Percentiles rank a stretch among this genome's conserved stretches.
phyloP scores from a whole-genome alignment of 2,888 invertebrate genomes.

The Deilephila porcellus region DNA sequence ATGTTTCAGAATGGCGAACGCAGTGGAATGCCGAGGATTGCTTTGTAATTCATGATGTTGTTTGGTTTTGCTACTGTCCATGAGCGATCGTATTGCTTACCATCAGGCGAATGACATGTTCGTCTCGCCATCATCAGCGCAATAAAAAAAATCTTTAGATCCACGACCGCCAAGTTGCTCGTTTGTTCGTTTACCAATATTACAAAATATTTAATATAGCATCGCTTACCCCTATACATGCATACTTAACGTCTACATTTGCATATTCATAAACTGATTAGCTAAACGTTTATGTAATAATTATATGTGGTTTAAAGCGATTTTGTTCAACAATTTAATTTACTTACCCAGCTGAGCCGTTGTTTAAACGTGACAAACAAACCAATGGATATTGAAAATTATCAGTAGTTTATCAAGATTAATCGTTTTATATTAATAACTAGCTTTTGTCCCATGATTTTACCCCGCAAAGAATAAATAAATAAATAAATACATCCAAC shows the following conservation, averaged over 20 bases:
- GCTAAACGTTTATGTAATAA: slow-evolving; percentile 18
- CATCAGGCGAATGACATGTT: background rate
- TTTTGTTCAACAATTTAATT: slow-evolving; percentile 26
- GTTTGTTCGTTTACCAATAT: background rate
- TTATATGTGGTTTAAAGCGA: slow-evolving; percentile 23
- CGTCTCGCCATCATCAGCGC: background rate
- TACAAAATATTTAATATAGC: background rate
- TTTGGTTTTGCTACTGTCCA: no score
- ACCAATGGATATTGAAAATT: slow-evolving; percentile 31
- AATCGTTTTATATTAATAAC: no score
- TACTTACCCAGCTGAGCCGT: background rate
- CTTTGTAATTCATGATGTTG: no score
- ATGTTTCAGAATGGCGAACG: no score
- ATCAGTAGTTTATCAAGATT: background rate
- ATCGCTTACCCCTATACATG: background rate
- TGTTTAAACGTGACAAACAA: slow-evolving; percentile 34
- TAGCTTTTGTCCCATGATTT: no score
- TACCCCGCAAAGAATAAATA: no score
- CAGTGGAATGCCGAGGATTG: no score
- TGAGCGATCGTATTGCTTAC: no score
- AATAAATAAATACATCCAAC: no score
- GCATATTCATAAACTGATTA: slow-evolving; percentile 26
- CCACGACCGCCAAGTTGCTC: no score
- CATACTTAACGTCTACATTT: background rate
- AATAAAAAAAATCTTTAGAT: background rate